Evolutionary conservation across 2,113 vertebrate species (phyloP).

Genomic region (Eptesicus fuscus): DNA sequence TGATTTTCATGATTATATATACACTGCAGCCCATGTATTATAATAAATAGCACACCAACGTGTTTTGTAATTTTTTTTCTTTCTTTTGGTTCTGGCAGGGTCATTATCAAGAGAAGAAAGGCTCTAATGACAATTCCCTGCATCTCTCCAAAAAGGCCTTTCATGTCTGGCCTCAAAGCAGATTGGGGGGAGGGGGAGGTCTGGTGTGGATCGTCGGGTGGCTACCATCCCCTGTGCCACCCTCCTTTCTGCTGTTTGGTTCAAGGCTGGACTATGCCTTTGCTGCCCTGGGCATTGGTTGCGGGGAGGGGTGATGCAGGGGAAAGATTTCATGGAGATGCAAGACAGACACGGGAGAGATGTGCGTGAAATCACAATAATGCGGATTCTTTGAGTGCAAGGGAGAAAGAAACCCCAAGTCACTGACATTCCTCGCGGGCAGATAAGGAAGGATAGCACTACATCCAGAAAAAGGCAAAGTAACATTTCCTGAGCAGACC

Average conservation of each 20-base stretch:
- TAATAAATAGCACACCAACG: slow-evolving; percentile 62
- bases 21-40: slow-evolving; percentile 15
- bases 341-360: slow-evolving; percentile 62
- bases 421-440: slow-evolving; percentile 27
- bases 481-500: background rate
- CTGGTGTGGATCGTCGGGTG: background rate
- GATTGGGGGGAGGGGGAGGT: background rate
- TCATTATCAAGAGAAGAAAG: slow-evolving; percentile 60
- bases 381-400: slow-evolving; percentile 57
- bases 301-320: background rate
- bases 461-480: background rate
- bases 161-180: slow-evolving; percentile 65
- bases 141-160: slow-evolving; percentile 53
- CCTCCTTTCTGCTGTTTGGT: background rate
- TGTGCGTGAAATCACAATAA: slow-evolving; percentile 66
- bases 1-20: slow-evolving; percentile 65
- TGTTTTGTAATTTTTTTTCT: slow-evolving; percentile 4
- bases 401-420: slow-evolving; percentile 63
- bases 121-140: slow-evolving; percentile 50
- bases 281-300: background rate
- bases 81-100: slow-evolving; percentile 32
- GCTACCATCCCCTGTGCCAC: background rate
- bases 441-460: background rate
- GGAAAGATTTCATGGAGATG: slow-evolving; percentile 69
- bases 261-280: background rate